A percentile compares a stretch with the other conserved stretches of the same genome.
Evolutionary conservation across 2,797 vertebrate species (phyloP).

Genomic region (Sphaeramia orbicularis): DNA sequence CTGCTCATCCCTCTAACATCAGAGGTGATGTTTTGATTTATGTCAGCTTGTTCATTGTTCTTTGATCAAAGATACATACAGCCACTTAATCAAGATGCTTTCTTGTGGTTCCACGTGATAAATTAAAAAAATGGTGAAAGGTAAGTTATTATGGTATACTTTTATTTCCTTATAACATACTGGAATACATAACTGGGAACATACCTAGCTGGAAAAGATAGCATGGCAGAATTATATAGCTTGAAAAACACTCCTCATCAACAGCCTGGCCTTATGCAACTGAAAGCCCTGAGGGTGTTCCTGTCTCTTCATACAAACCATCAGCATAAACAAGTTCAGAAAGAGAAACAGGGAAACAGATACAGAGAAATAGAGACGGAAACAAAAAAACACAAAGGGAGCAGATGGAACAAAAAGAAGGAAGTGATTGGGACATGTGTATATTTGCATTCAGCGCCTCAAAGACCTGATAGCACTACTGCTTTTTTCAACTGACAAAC

Average conservation of each 20-base stretch:
- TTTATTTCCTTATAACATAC: slow-evolving; percentile 1
- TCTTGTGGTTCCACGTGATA: slow-evolving; percentile 1
- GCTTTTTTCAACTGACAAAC: slow-evolving; percentile 54
- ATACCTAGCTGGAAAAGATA: neutral
- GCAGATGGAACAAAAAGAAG: slow-evolving; percentile 27
- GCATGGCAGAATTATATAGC: slow-evolving; percentile 1
- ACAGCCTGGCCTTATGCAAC: slow-evolving; percentile 44
- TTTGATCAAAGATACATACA: neutral
- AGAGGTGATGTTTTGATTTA: no score
- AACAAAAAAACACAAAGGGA: slow-evolving; percentile 14
- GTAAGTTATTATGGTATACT: neutral
- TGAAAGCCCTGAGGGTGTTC: slow-evolving; percentile 55
- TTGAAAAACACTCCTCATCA: slow-evolving; percentile 8
- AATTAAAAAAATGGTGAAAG: neutral
- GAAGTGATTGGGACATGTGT: slow-evolving; percentile 15
- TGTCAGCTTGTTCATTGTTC: no score
- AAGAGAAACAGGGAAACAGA: neutral
- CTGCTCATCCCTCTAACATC: no score
- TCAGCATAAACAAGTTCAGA: slow-evolving; percentile 41
- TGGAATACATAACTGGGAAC: neutral
- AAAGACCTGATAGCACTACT: neutral
- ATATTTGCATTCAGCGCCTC: slow-evolving; percentile 48
- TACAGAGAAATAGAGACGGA: neutral
- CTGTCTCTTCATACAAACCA: slow-evolving; percentile 38
- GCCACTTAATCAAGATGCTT: neutral